Conservation (phyloP, 2,113 vertebrate genomes). For the Theristicus caerulescens region DNA sequence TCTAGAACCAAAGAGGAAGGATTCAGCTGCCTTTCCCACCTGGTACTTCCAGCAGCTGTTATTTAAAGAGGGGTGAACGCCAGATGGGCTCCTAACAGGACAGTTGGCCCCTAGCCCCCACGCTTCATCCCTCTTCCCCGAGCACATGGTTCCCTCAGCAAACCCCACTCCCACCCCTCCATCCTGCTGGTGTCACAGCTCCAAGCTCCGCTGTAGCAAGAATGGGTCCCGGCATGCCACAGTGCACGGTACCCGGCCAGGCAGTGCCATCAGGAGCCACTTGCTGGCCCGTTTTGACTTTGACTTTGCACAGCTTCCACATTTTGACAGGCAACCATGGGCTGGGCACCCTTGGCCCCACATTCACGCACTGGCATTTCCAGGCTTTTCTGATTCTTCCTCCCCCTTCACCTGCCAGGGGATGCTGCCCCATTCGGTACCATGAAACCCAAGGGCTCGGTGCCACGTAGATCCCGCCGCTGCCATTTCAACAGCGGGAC, state of each 20-base stretch:
- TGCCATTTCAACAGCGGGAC: background rate
- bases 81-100: accelerated
- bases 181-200: background rate
- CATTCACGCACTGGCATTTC: background rate
- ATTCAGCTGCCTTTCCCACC: background rate
- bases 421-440: background rate
- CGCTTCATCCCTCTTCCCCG: accelerated
- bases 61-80: background rate
- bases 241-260: too few species aligned
- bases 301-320: background rate
- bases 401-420: background rate
- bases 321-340: accelerated
- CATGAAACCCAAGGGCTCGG: background rate
- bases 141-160: background rate
- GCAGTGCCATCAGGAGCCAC: accelerated
- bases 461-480: accelerated
- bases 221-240: accelerated
- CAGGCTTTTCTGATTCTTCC: background rate
- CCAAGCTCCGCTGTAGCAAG: accelerated
- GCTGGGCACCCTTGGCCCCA: background rate
- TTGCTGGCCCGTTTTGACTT: background rate
- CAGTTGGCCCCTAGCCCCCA: background rate
- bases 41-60: background rate
- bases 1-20: background rate
- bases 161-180: background rate